Base-by-base conservation (phyloP, 2,797 vertebrate genomes). In the Hemibagrus guttatus region DNA sequence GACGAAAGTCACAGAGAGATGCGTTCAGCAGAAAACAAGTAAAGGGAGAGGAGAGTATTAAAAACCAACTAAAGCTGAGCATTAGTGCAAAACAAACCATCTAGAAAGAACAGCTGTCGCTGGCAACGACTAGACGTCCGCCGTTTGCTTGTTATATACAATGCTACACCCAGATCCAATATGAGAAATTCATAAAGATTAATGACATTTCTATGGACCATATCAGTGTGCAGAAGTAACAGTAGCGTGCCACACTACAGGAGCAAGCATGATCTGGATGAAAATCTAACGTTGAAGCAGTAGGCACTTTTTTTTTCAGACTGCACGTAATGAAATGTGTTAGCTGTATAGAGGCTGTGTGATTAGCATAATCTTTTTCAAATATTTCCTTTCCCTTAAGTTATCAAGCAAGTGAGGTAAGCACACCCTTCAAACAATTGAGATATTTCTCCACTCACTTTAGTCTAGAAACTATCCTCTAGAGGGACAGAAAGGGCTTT, bases 371-470 rank as follows among this genome's bases (percentile, higher is more conserved):
- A 88, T 82, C 83, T 84, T 82, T 54, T 66, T 1, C 16, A 63
- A 82, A 78, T 49, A 61, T 58, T 0, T 89, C 81, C 75, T 49
- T 85, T 86, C 46, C 83, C 46, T 80, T 56, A 61, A 42, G 63
- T 72, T 88, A 68, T 85, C 86, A 68, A 86, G 81, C 85, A 84
- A 79, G 78, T 85, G 59, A 90, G 90, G 88, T 91, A 88, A 84
- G 85, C 64, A 68, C 59, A 83, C 87, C 64, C 83, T 74, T 80
- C 82, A 59, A 86, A 84, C 74, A 71, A 63, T 74, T 85, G 76
- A 61, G 82, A 85, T 84, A 42, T 83, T 84, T 46, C 84, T 64
- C 35, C 86, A 68, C 71, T 85, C 31, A 88, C 89, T 89, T 84
- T 61, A 14, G 87, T 84, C 84, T 87, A 58, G 52, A 71, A 74